Evolutionary conservation across 1,140 invertebrate genomes (phyloP).

Genomic region (Leptinotarsa texana): DNA sequence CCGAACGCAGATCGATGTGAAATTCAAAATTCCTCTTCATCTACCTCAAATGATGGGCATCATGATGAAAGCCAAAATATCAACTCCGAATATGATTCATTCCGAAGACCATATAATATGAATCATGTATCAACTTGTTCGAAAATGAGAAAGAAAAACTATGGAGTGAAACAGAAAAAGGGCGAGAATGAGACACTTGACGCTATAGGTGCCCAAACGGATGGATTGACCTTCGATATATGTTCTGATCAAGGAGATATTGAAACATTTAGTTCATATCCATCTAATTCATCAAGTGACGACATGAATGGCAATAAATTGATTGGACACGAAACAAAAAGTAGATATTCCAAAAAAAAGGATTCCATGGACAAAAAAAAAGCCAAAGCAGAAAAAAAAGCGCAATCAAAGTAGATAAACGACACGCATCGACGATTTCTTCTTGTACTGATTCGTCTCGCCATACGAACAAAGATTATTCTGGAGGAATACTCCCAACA

Average conservation of each 20-base stretch:
- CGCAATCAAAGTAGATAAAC: neutral
- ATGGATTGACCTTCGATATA: neutral
- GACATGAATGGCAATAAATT: neutral
- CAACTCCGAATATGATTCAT: neutral
- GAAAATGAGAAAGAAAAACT: neutral
- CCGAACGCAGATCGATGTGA: neutral
- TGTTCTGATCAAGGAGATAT: neutral
- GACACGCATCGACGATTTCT: neutral
- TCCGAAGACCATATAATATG: neutral
- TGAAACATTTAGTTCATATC: neutral
- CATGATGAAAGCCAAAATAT: neutral
- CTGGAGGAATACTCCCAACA: neutral
- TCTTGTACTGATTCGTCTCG: neutral
- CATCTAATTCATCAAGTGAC: neutral
- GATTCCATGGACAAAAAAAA: neutral
- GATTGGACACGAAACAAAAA: neutral
- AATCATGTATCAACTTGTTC: neutral
- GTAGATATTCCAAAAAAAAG: neutral
- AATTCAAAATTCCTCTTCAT: neutral
- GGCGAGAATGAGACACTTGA: neutral
- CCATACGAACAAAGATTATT: conserved; percentile 5
- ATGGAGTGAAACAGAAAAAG: neutral
- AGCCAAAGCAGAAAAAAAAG: neutral
- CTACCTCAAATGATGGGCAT: neutral
- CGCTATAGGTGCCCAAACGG: neutral